Evolutionary conservation across 2,113 vertebrate species (phyloP), one percentile per base, ranked within the genome.

Genomic region (Phyllopteryx taeniolatus): DNA sequence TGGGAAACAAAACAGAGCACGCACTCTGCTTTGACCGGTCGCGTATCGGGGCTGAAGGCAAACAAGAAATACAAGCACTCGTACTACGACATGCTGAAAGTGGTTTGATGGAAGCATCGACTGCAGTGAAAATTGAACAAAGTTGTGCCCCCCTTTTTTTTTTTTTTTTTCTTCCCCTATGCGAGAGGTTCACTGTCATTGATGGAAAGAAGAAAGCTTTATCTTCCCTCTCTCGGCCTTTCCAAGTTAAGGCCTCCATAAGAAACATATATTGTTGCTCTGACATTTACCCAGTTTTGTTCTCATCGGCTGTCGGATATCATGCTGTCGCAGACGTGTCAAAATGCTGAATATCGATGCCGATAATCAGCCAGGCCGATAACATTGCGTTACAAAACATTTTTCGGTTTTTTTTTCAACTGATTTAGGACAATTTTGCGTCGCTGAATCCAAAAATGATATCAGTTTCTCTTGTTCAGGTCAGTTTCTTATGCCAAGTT

Each of bases 211-310:
- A 71, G 74, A 78, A 35, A 44, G 33, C 51, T 27, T 61, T 12
- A n/a, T 74, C 66, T 59, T 73, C 64, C 15, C 62, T 20, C 67
- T 74, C 71, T 61, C 70, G 79, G 60, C 76, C 68, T 77, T 79
- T 77, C n/a, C 17, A 31, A 22, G 46, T 76, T 67, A 72, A 64
- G 51, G 69, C 27, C 27, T 35, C 56, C 5, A 19, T 17, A 17
- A 49, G 3, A 51, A 19, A 17, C 15, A 15, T 11, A 27, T 27
- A 27, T 27, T 27, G 27, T 27, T 27, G 27, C 27, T 27, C 27
- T 27, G 27, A 27, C 27, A 27, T 27, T 27, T 27, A 27, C 27
- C 27, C 27, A 27, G 27, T 27, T 27, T 27, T 27, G 27, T 27
- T 27, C 27, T 27, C 27, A 27, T 27, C 27, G 27, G 27, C 27